Percentiles rank a stretch among this genome's conserved stretches.
phyloP scores from a whole-genome alignment of 2,888 invertebrate species.

The Dolomedes plantarius region DNA sequence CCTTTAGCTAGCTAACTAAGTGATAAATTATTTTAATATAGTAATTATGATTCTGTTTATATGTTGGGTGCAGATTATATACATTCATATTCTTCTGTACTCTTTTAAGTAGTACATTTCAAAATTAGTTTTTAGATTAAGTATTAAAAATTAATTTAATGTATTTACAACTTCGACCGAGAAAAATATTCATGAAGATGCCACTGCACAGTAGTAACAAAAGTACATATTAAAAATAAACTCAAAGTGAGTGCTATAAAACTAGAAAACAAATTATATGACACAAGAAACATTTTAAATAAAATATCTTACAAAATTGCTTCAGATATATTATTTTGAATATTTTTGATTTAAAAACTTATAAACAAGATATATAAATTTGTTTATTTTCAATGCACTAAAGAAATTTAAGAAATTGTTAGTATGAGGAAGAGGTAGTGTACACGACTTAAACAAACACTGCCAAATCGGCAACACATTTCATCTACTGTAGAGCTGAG shows the following conservation, averaged over 20 bases:
- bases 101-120: too few species aligned
- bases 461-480: neutral
- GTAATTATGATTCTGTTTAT: too few species aligned
- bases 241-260: neutral
- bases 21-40: too few species aligned
- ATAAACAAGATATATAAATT: neutral
- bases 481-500: neutral
- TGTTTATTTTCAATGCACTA: slow-evolving; percentile 3
- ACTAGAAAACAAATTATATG: neutral
- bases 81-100: too few species aligned
- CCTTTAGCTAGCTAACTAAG: too few species aligned
- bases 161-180: neutral
- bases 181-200: neutral
- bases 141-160: neutral
- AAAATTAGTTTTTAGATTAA: too few species aligned
- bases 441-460: slow-evolving; percentile 3
- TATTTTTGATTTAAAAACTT: slow-evolving; percentile 14
- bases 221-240: slow-evolving; percentile 5
- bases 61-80: too few species aligned
- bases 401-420: neutral
- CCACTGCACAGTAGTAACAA: neutral
- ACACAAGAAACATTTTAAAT: slow-evolving; percentile 8
- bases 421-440: slow-evolving; percentile 3
- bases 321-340: neutral
- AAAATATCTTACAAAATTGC: slow-evolving; percentile 8